Conservation (phyloP, 2,888 invertebrate species). For the Dicyrtomina minuta region DNA sequence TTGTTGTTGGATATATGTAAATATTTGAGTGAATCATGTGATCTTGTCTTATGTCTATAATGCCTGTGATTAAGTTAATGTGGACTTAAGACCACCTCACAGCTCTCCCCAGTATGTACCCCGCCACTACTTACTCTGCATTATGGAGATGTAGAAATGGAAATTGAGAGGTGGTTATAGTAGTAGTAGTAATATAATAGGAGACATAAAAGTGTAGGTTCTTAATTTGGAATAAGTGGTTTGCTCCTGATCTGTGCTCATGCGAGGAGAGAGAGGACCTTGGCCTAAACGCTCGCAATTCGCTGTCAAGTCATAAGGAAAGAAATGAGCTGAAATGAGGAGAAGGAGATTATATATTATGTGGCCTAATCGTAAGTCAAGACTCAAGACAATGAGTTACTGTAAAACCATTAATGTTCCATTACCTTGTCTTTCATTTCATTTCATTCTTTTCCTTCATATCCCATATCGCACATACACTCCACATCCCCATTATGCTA, state of each 20-base stretch:
- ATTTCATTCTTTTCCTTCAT: too few species aligned
- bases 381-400: slow-evolving; percentile 5
- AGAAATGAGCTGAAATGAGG: neutral
- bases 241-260: slow-evolving; percentile 48
- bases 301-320: slow-evolving; percentile 2
- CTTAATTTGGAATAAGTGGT: neutral
- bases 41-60: too few species aligned
- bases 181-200: neutral
- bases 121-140: neutral
- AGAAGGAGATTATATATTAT: too few species aligned
- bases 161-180: neutral
- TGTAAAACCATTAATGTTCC: slow-evolving; percentile 13
- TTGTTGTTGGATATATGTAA: too few species aligned
- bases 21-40: too few species aligned
- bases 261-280: slow-evolving; percentile 51
- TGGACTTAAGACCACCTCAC: too few species aligned
- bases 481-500: too few species aligned
- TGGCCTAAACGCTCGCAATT: slow-evolving; percentile 41
- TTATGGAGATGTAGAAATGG: neutral
- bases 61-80: too few species aligned
- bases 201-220: neutral
- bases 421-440: too few species aligned
- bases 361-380: neutral
- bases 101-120: neutral
- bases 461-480: too few species aligned